These are phyloP conservation scores for Nothoprocta perdicaria DNA, from an alignment of 2,113 vertebrate genomes.

Conservation along the genomic window DNA sequence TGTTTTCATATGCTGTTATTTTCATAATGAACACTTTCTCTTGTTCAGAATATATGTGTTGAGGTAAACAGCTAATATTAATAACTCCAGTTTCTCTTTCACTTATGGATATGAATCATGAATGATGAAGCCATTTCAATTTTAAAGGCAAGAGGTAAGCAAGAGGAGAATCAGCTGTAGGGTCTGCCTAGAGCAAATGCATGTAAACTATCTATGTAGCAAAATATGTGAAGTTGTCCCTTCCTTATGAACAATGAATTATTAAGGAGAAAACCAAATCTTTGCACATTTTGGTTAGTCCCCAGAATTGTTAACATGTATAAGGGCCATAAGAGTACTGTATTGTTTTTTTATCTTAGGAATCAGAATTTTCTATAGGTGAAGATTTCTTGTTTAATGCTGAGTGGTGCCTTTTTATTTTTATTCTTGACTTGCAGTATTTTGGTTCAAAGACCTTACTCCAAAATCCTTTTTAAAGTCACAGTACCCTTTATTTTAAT, in stretches of 20 bases:
- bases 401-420: not conserved
- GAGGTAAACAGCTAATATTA: not conserved
- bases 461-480: conserved; percentile 22
- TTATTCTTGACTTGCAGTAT: not conserved
- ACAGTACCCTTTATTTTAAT: not conserved
- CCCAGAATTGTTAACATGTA: not conserved
- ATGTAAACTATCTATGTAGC: not conserved
- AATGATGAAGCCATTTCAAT: not conserved
- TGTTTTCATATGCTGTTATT: not conserved
- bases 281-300: not conserved
- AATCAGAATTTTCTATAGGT: not conserved
- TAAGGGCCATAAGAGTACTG: not conserved
- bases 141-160: not conserved
- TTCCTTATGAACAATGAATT: not conserved
- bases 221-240: not conserved
- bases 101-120: fast-evolving
- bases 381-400: not conserved
- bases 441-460: conserved; percentile 21
- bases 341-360: not conserved
- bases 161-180: not conserved
- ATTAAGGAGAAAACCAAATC: not conserved
- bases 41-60: not conserved
- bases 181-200: not conserved
- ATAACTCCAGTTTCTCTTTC: not conserved
- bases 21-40: not conserved